A percentile compares a stretch with the other conserved stretches of the same genome.
These are phyloP conservation scores for Gobio gobio DNA, from an alignment of 2,113 vertebrate species.

Conservation along the genomic window DNA sequence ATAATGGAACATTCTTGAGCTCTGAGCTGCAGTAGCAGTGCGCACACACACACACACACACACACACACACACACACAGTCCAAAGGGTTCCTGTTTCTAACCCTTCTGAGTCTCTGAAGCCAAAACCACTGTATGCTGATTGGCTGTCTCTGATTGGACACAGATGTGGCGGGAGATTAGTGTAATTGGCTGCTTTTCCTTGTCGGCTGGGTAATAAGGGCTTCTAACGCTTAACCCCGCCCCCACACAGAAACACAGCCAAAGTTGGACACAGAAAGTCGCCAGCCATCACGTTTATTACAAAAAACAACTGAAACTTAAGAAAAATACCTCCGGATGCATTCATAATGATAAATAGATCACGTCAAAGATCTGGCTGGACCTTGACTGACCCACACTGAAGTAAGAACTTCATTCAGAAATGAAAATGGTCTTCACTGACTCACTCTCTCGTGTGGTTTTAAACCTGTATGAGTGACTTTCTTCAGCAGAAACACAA, in stretches of 20 bases:
- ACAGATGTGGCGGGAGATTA: constrained; percentile 68
- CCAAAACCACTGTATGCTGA: constrained; percentile 61
- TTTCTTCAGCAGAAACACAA: neutral
- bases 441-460: neutral
- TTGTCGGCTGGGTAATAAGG: constrained; percentile 57
- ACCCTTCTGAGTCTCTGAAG: constrained; percentile 65
- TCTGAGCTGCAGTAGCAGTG: neutral
- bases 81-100: constrained; percentile 44
- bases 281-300: neutral
- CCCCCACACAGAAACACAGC: constrained; percentile 46
- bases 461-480: neutral
- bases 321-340: neutral
- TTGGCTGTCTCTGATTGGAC: constrained; percentile 68
- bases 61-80: constrained; percentile 39
- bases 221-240: constrained; percentile 55
- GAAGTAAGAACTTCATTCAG: neutral
- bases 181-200: constrained; percentile 56
- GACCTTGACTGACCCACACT: neutral
- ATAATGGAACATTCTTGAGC: constrained; percentile 40
- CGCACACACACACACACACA: constrained; percentile 11
- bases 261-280: constrained; percentile 18
- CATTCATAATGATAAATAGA: neutral
- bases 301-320: neutral
- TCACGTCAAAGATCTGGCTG: neutral
- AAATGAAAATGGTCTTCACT: neutral